A percentile compares a stretch with the other conserved stretches of the same genome.
phyloP scores from a whole-genome alignment of 2,113 vertebrate genomes.

The Ptilonorhynchus violaceus region DNA sequence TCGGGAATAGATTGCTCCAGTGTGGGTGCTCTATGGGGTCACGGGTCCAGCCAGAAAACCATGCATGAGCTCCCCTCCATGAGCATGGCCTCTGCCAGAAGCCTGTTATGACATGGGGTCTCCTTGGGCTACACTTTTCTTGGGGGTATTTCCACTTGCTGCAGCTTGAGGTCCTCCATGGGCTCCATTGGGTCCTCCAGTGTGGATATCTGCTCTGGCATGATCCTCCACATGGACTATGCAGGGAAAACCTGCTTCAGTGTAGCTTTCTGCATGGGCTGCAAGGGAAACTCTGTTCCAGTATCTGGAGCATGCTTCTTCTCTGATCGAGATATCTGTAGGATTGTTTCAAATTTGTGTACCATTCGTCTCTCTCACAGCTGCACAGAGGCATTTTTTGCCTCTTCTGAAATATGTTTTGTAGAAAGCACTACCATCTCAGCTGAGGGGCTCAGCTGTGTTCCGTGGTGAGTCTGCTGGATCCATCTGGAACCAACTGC shows the following conservation, averaged over 20 bases:
- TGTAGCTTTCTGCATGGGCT: background rate
- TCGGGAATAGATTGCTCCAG: background rate
- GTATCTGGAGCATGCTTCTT: background rate
- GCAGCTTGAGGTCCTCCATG: rapidly evolving
- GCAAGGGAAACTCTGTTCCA: background rate
- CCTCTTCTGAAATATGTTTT: background rate
- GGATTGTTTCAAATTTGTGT: background rate
- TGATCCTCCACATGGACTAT: background rate
- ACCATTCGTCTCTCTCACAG: background rate
- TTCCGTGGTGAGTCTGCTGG: background rate
- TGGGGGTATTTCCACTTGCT: background rate
- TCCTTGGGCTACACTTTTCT: background rate
- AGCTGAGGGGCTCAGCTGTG: background rate
- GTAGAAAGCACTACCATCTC: background rate
- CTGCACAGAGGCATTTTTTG: background rate
- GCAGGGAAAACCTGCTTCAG: background rate
- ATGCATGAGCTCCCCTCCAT: rapidly evolving
- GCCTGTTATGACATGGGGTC: rapidly evolving
- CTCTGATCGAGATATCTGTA: rapidly evolving
- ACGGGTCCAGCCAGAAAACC: background rate
- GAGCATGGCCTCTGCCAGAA: background rate
- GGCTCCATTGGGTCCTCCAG: too few species aligned
- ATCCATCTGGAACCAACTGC: background rate
- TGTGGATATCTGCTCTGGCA: background rate
- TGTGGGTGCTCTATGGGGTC: background rate